Percentiles rank a stretch among this genome's conserved stretches.
Evolutionary conservation across 2,113 vertebrate genomes (phyloP).

Genomic region (Narcine bancroftii): DNA sequence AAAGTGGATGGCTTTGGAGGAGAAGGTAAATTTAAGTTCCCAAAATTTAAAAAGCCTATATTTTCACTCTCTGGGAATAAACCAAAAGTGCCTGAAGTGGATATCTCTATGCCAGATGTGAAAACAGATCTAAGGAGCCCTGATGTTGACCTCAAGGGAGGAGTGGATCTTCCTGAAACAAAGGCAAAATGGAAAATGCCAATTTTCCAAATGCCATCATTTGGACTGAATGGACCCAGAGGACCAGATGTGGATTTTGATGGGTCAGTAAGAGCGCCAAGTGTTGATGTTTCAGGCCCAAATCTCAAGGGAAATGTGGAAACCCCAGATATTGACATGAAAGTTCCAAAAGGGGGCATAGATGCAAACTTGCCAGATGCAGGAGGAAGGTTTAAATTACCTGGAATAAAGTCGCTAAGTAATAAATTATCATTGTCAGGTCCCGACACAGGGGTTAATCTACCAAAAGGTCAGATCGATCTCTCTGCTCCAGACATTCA

Average conservation of each 20-base stretch:
- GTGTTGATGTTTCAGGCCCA: constrained; percentile 44
- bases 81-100: no score
- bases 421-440: constrained; percentile 18
- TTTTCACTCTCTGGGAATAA: constrained; percentile 43
- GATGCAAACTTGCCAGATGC: constrained; percentile 42
- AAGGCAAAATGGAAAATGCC: no score
- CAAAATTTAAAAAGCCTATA: constrained; percentile 44
- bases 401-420: background rate
- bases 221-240: no score
- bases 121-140: no score
- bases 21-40: no score
- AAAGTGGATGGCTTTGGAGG: no score
- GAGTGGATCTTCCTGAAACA: no score
- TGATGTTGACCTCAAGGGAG: no score
- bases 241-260: constrained; percentile 40
- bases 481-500: constrained; percentile 39
- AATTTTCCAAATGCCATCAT: no score
- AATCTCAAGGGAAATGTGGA: no score
- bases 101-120: no score
- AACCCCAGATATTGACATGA: no score
- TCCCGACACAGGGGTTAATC: constrained; percentile 45
- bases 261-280: constrained; percentile 45
- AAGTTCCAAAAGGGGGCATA: background rate
- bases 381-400: constrained; percentile 42
- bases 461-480: background rate